Conservation (phyloP, 1,140 invertebrate species). For the Cotesia vestalis region DNA sequence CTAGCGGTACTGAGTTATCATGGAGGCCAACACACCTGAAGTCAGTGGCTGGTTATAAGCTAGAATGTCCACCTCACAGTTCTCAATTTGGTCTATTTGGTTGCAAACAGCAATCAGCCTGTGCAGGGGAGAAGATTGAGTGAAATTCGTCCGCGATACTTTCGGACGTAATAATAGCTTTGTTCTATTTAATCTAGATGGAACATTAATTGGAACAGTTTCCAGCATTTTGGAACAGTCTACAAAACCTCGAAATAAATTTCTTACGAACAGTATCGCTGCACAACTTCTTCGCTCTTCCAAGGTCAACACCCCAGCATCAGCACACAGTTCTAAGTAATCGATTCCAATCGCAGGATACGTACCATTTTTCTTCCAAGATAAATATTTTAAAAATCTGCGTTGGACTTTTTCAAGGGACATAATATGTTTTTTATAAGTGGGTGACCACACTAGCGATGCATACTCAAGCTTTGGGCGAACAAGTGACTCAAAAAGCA, state of each 20-base stretch:
- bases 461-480: conserved; percentile 10
- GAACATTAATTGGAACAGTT: too few relatives aligned
- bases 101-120: too few relatives aligned
- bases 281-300: not conserved
- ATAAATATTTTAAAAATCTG: conserved; percentile 7
- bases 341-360: not conserved
- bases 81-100: too few relatives aligned
- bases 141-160: too few relatives aligned
- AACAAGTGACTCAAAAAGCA: not conserved
- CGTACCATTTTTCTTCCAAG: not conserved
- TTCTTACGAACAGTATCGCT: not conserved
- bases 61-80: too few relatives aligned
- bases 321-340: not conserved
- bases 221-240: not conserved
- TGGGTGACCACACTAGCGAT: conserved; percentile 3
- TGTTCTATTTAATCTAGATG: too few relatives aligned
- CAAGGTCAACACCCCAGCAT: not conserved
- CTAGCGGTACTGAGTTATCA: too few relatives aligned
- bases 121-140: too few relatives aligned
- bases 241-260: not conserved
- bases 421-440: not conserved
- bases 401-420: not conserved
- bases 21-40: too few relatives aligned
- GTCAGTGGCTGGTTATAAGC: too few relatives aligned
- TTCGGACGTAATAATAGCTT: too few relatives aligned